These are phyloP conservation scores for Rhodophaea formosa DNA, from an alignment of 2,888 invertebrate genomes.

Conservation along the genomic window DNA sequence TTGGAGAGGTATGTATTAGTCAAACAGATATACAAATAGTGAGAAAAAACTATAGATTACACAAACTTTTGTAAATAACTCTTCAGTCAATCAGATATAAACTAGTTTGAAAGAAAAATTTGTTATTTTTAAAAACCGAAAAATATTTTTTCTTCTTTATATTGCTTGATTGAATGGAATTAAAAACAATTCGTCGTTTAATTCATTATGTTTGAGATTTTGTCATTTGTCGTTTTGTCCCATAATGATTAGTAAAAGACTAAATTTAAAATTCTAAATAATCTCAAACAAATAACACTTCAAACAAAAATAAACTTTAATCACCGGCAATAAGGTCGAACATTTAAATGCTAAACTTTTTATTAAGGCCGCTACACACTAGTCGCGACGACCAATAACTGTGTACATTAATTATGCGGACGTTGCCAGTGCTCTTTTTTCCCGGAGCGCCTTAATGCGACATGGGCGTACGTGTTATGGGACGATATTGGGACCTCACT, in stretches of 20 bases:
- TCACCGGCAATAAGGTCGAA: conserved; percentile 16
- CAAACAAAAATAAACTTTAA: conserved; percentile 13
- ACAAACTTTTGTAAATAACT: too few relatives aligned
- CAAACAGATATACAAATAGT: too few relatives aligned
- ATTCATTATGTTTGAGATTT: too few relatives aligned
- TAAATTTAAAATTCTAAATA: neutral
- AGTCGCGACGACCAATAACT: conserved; percentile 49
- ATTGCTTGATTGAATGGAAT: too few relatives aligned
- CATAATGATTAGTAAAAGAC: neutral
- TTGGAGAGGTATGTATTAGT: too few relatives aligned
- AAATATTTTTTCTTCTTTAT: too few relatives aligned
- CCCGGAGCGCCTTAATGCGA: conserved; percentile 49
- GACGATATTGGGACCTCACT: conserved; percentile 36
- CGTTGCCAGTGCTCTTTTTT: conserved; percentile 47
- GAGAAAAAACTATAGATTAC: too few relatives aligned
- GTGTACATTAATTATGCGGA: conserved; percentile 66
- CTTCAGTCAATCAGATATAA: too few relatives aligned
- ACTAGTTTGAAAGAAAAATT: too few relatives aligned
- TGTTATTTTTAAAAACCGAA: too few relatives aligned
- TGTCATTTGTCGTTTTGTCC: too few relatives aligned
- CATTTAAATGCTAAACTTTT: conserved; percentile 22
- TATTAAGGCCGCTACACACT: conserved; percentile 38
- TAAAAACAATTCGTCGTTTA: too few relatives aligned
- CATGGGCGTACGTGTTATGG: conserved; percentile 51
- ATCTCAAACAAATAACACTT: neutral